phyloP scores from a whole-genome alignment of 2,888 invertebrate genomes.

The Hirtodrosophila cameraria region DNA sequence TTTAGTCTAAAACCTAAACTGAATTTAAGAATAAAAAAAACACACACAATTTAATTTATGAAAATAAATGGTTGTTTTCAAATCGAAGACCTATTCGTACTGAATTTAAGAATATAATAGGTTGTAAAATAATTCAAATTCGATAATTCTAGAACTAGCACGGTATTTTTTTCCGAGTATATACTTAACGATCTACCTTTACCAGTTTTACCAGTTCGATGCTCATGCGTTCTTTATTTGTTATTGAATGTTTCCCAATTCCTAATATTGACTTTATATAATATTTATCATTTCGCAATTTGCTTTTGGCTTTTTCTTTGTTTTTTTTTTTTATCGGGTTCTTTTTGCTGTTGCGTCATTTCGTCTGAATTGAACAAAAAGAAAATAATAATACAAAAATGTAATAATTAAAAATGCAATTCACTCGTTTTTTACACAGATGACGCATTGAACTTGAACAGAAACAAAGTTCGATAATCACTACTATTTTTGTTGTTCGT shows the following conservation, averaged over 20 bases:
- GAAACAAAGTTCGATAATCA: conserved; percentile 10
- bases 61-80: too few species aligned
- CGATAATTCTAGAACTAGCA: too few species aligned
- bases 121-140: too few species aligned
- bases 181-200: neutral
- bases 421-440: neutral
- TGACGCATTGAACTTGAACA: conserved; percentile 37
- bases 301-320: conserved; percentile 20
- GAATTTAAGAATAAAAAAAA: too few species aligned
- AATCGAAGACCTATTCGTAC: too few species aligned
- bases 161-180: too few species aligned
- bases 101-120: too few species aligned
- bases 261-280: conserved; percentile 18
- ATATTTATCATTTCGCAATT: too few species aligned
- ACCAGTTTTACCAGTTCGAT: too few species aligned
- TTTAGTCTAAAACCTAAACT: too few species aligned
- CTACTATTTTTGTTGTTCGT: neutral
- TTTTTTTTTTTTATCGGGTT: conserved; percentile 17
- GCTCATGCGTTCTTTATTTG: too few species aligned
- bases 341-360: conserved; percentile 1
- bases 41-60: too few species aligned
- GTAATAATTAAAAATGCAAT: conserved; percentile 5
- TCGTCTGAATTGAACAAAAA: neutral
- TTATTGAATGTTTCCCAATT: neutral
- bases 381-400: neutral